phyloP scores from a whole-genome alignment of 2,113 vertebrate species.

The Pseudopodoces humilis region DNA sequence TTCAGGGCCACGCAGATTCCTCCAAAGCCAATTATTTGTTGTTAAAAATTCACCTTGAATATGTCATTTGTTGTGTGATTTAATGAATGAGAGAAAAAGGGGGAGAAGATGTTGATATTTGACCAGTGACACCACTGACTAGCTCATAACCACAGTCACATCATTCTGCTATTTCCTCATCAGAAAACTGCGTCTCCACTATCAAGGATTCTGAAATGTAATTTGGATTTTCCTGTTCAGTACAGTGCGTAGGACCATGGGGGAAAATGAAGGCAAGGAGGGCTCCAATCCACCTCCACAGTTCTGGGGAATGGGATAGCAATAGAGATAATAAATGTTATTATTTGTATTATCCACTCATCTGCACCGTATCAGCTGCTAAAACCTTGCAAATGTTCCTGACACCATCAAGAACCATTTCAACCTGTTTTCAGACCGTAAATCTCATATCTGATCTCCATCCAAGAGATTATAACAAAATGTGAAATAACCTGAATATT shows the following conservation, averaged over 20 bases:
- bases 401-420: slow-evolving; percentile 25
- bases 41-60: not conserved
- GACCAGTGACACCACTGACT: not conserved
- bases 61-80: not conserved
- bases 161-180: not conserved
- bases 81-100: not conserved
- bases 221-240: not conserved
- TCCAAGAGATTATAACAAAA: not conserved
- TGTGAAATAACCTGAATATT: slow-evolving; percentile 31
- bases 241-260: not conserved
- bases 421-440: slow-evolving; percentile 19
- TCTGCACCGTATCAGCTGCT: slow-evolving; percentile 23
- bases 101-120: accelerated
- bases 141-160: not conserved
- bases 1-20: no score
- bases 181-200: not conserved
- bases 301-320: not conserved
- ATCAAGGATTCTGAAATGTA: not conserved
- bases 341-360: slow-evolving; percentile 36
- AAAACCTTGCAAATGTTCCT: slow-evolving; percentile 41
- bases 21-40: not conserved
- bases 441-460: slow-evolving; percentile 60
- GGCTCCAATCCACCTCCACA: not conserved
- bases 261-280: not conserved
- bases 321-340: not conserved